A percentile compares a stretch with the other conserved stretches of the same genome.
These are phyloP conservation scores for Sebastes fasciatus DNA, from an alignment of 2,113 vertebrate species.

Conservation along the genomic window DNA sequence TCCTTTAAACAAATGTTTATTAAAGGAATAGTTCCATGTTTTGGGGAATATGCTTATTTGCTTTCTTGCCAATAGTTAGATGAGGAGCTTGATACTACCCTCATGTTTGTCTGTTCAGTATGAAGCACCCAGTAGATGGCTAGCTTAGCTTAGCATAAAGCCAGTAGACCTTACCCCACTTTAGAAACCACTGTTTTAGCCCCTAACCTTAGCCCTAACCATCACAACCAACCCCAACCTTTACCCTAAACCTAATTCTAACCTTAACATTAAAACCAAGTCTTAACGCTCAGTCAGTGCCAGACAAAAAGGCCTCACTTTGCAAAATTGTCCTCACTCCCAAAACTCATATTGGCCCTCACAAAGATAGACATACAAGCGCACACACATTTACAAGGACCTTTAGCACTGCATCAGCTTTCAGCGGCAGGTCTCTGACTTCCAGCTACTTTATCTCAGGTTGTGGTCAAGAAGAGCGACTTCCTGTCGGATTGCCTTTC, in stretches of 20 bases:
- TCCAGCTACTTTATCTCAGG: constrained; percentile 53
- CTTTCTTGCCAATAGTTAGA: not conserved
- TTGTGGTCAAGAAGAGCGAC: constrained; percentile 46
- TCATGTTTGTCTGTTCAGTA: not conserved
- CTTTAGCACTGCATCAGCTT: constrained; percentile 56
- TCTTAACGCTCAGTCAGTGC: not conserved
- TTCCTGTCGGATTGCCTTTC: constrained; percentile 71
- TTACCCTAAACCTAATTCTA: not conserved
- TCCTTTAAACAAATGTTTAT: not conserved
- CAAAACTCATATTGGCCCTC: not conserved
- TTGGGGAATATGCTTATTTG: not conserved
- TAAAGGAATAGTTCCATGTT: not conserved
- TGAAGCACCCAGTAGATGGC: not conserved
- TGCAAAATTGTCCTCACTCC: not conserved
- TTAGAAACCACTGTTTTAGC: not conserved
- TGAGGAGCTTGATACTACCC: not conserved
- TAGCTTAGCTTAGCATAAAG: not conserved
- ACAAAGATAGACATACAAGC: not conserved
- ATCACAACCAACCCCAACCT: not conserved
- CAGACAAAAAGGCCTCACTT: not conserved
- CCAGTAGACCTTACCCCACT: no score
- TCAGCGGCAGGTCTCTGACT: constrained; percentile 59
- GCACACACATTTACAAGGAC: constrained; percentile 1
- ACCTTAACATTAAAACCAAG: not conserved
- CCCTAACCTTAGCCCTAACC: not conserved